Evolutionary conservation across 2,888 invertebrate species (phyloP).

Genomic region (Nineta flava): DNA sequence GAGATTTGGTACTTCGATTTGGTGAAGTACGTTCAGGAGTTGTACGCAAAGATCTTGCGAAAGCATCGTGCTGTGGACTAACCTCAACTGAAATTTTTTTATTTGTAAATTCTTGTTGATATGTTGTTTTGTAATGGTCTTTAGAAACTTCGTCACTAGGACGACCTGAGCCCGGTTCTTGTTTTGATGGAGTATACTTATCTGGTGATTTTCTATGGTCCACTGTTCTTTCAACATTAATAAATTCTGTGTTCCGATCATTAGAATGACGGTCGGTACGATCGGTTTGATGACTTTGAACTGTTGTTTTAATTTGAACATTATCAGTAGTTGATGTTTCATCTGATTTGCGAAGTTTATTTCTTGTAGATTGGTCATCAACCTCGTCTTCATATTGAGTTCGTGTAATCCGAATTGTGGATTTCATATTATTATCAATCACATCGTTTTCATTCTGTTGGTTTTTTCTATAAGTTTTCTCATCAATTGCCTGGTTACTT

Average conservation of each 20-base stretch:
- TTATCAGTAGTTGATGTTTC: background rate
- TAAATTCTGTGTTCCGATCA: conserved; percentile 7
- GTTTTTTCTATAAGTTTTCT: conserved; percentile 3
- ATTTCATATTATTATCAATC: background rate
- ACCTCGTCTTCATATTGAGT: background rate
- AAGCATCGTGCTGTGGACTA: conserved; percentile 60
- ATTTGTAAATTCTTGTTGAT: conserved; percentile 37
- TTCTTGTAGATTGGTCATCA: background rate
- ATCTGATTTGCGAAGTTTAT: background rate
- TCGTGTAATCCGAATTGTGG: background rate
- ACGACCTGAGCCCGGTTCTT: conserved; percentile 15
- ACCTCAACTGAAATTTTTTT: conserved; percentile 43
- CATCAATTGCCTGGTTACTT: background rate
- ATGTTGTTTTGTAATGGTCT: conserved; percentile 41
- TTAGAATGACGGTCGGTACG: background rate
- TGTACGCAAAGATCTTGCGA: conserved; percentile 54
- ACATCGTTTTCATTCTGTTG: background rate
- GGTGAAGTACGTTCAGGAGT: conserved; percentile 38
- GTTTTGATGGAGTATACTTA: background rate
- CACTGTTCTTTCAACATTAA: conserved; percentile 4
- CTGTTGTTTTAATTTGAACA: background rate
- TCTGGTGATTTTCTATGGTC: conserved; percentile 1
- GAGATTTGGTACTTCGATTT: conserved; percentile 25
- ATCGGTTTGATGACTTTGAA: conserved; percentile 3
- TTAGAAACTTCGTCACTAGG: conserved; percentile 13